A percentile compares a stretch with the other conserved stretches of the same genome.
phyloP scores from a whole-genome alignment of 2,797 vertebrate genomes.

The Coendou prehensilis region DNA sequence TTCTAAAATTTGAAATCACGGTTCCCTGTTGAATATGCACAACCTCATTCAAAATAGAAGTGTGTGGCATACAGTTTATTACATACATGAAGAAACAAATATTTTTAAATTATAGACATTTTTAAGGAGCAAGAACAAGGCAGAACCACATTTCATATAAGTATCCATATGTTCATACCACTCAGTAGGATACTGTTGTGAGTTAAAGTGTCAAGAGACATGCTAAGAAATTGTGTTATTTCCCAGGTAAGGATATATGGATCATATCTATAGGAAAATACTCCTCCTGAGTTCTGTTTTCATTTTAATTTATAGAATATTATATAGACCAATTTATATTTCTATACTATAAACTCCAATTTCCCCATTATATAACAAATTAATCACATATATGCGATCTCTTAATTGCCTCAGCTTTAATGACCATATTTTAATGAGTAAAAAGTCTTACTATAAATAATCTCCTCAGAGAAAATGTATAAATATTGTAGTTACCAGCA shows the following conservation, averaged over 20 bases:
- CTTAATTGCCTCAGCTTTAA: slow-evolving; percentile 68
- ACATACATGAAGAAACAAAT: slow-evolving; percentile 67
- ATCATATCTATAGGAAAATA: neutral
- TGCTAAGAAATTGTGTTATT: slow-evolving; percentile 1
- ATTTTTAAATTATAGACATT: slow-evolving; percentile 78
- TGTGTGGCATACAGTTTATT: slow-evolving; percentile 69
- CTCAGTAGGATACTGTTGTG: neutral
- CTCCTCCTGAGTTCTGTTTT: neutral
- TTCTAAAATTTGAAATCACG: slow-evolving; percentile 64
- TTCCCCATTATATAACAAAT: slow-evolving; percentile 30
- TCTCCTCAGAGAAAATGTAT: slow-evolving; percentile 86
- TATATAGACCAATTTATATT: neutral
- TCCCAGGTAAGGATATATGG: neutral
- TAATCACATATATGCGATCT: slow-evolving; percentile 63
- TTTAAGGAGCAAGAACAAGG: slow-evolving; percentile 34
- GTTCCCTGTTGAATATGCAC: slow-evolving; percentile 59
- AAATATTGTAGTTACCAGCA: slow-evolving; percentile 88
- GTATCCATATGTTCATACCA: slow-evolving; percentile 9
- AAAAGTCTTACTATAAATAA: slow-evolving; percentile 87
- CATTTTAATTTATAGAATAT: neutral
- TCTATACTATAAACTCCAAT: slow-evolving; percentile 12
- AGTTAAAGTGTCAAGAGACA: slow-evolving; percentile 35
- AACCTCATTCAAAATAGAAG: slow-evolving; percentile 74
- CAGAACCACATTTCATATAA: slow-evolving; percentile 29
- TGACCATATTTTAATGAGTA: slow-evolving; percentile 75